Evolutionary conservation across 2,113 vertebrate genomes (phyloP).

Genomic region (Anolis carolinensis): DNA sequence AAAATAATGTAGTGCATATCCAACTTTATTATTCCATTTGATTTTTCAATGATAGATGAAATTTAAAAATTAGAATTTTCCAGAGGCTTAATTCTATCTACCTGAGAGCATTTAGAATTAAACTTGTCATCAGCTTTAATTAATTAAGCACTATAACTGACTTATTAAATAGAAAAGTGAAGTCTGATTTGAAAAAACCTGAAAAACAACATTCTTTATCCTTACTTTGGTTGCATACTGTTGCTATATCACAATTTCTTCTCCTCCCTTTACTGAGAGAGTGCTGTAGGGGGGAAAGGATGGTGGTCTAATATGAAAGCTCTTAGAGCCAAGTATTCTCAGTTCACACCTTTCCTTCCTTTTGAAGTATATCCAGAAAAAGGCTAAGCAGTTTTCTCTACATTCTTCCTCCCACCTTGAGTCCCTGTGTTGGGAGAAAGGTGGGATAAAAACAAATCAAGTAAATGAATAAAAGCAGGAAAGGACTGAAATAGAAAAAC

Average conservation of each 20-base stretch:
- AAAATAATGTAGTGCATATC: neutral
- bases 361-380: neutral
- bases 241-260: neutral
- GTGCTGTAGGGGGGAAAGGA: neutral
- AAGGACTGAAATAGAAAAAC: neutral
- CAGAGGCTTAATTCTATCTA: neutral
- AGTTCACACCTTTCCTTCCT: neutral
- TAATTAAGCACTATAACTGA: neutral
- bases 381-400: neutral
- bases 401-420: neutral
- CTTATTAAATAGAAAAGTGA: too few species aligned
- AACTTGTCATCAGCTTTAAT: neutral
- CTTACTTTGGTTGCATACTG: neutral
- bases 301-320: neutral
- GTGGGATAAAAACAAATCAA: too few species aligned
- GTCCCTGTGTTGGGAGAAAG: too few species aligned
- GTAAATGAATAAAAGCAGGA: neutral
- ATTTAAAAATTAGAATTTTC: neutral
- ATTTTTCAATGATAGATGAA: neutral
- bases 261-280: neutral
- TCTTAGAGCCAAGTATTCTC: neutral
- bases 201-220: too few species aligned
- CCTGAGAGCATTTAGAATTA: neutral
- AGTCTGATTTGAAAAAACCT: too few species aligned
- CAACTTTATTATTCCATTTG: neutral